Percentiles rank a stretch among this genome's conserved stretches.
phyloP scores from a whole-genome alignment of 1,140 invertebrate genomes.

The Agraylea sexmaculata region DNA sequence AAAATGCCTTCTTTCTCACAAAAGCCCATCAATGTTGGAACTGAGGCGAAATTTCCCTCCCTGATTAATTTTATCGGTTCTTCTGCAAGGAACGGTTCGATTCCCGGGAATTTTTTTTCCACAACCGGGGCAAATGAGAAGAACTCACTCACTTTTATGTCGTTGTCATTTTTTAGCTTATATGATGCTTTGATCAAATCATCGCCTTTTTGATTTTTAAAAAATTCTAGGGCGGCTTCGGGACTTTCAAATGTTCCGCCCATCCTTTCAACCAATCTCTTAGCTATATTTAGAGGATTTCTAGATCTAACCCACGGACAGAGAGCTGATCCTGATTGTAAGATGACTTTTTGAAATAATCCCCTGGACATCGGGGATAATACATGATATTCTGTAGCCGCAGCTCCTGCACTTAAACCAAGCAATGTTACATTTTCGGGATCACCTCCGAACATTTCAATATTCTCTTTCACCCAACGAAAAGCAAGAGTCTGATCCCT shows the following conservation, averaged over 20 bases:
- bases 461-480: conserved; percentile 50
- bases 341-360: conserved; percentile 46
- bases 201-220: conserved; percentile 25
- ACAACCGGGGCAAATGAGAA: conserved; percentile 36
- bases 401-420: conserved; percentile 45
- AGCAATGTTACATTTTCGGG: conserved; percentile 45
- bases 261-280: conserved; percentile 37
- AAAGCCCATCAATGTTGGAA: conserved; percentile 32
- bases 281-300: conserved; percentile 41
- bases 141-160: conserved; percentile 25
- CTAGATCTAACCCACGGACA: conserved; percentile 48
- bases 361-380: conserved; percentile 40
- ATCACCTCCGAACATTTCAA: conserved; percentile 48
- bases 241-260: conserved; percentile 20
- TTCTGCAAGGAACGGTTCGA: conserved; percentile 31
- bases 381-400: conserved; percentile 42
- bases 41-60: conserved; percentile 29
- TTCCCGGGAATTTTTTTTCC: conserved; percentile 27
- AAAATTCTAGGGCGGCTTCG: conserved; percentile 24
- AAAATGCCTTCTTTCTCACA: conserved; percentile 32
- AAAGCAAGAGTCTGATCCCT: conserved; percentile 42
- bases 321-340: conserved; percentile 44
- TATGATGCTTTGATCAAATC: conserved; percentile 27
- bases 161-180: conserved; percentile 20
- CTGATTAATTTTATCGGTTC: conserved; percentile 27